phyloP scores from a whole-genome alignment of 2,888 invertebrate species.

The Hypena proboscidalis region DNA sequence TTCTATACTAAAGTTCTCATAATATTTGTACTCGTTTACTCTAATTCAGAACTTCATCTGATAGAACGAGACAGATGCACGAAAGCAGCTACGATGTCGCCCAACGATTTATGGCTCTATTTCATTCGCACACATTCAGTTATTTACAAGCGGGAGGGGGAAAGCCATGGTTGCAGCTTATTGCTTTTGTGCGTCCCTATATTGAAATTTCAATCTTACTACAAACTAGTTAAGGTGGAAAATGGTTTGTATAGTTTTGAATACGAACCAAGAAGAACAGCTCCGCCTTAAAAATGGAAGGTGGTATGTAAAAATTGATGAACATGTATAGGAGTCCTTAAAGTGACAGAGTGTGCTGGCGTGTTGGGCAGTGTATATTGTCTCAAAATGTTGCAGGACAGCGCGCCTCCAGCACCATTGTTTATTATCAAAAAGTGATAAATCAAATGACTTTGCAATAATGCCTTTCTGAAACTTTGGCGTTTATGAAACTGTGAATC shows the following conservation, averaged over 20 bases:
- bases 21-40: constrained; percentile 58
- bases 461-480: constrained; percentile 55
- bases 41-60: constrained; percentile 47
- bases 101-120: constrained; percentile 51
- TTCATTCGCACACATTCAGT: constrained; percentile 63
- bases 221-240: background rate
- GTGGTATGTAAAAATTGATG: constrained; percentile 86
- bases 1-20: constrained; percentile 53
- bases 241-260: constrained; percentile 28
- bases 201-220: constrained; percentile 41
- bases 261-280: constrained; percentile 74
- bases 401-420: constrained; percentile 71
- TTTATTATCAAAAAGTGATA: constrained; percentile 84
- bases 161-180: constrained; percentile 63
- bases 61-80: constrained; percentile 54
- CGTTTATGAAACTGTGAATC: constrained; percentile 48
- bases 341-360: constrained; percentile 85
- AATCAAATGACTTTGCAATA: constrained; percentile 82
- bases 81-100: constrained; percentile 40
- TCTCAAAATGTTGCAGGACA: constrained; percentile 80
- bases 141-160: constrained; percentile 65
- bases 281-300: constrained; percentile 86
- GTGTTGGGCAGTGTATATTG: constrained; percentile 84
- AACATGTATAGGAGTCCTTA: constrained; percentile 85
- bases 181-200: constrained; percentile 47